phyloP scores from a whole-genome alignment of 2,888 invertebrate species.

The Diabrotica balteata region DNA sequence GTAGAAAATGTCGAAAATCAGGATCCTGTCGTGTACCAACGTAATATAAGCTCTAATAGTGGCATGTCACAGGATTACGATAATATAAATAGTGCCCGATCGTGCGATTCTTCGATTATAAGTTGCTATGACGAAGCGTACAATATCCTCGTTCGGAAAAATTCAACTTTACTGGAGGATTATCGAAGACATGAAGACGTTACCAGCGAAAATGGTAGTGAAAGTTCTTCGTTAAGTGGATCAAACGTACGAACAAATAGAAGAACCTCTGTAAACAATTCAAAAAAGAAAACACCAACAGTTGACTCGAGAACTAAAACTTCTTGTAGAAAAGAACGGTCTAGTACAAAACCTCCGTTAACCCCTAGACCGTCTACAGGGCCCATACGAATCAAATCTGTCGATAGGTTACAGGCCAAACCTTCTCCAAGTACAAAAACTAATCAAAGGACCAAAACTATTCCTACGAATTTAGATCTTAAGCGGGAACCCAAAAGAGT shows the following conservation, averaged over 20 bases:
- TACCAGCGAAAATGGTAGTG: constrained; percentile 77
- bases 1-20: constrained; percentile 60
- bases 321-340: constrained; percentile 43
- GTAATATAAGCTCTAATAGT: constrained; percentile 67
- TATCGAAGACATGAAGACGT: constrained; percentile 61
- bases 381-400: constrained; percentile 62
- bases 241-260: constrained; percentile 56
- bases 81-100: constrained; percentile 69
- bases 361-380: constrained; percentile 47
- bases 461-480: constrained; percentile 48
- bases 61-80: constrained; percentile 69
- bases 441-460: constrained; percentile 46
- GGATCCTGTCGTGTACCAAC: constrained; percentile 56
- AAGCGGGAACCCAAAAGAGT: constrained; percentile 41
- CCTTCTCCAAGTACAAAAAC: constrained; percentile 50
- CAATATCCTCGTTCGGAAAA: constrained; percentile 59
- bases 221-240: constrained; percentile 76
- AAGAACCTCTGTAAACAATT: constrained; percentile 46
- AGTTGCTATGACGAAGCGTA: constrained; percentile 74
- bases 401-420: constrained; percentile 46
- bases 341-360: constrained; percentile 51
- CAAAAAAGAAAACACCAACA: constrained; percentile 43
- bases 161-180: constrained; percentile 57
- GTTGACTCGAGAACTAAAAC: constrained; percentile 54
- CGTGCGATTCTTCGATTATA: constrained; percentile 80